Conservation (phyloP, 1,140 invertebrate genomes). For the Arctopsyche grandis region DNA sequence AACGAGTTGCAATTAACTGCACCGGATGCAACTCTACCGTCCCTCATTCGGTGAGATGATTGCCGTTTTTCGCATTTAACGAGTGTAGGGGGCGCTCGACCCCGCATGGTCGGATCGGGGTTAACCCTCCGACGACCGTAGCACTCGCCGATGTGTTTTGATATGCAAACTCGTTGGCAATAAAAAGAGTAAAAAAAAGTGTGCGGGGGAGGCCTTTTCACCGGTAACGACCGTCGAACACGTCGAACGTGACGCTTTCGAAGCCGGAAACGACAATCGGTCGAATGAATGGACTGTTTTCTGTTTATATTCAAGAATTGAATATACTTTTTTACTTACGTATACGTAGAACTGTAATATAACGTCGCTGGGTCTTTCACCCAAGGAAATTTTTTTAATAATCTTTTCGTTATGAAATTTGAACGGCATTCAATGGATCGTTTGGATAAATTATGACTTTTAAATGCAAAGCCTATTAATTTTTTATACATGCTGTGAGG, state of each 20-base stretch:
- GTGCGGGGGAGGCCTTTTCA: background rate
- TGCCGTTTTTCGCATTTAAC: background rate
- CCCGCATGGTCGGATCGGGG: no score
- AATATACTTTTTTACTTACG: no score
- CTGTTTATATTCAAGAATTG: no score
- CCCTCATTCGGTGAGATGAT: background rate
- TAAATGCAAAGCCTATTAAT: slow-evolving; percentile 13
- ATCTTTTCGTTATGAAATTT: background rate
- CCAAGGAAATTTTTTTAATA: no score
- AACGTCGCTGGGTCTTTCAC: no score
- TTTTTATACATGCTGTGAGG: background rate
- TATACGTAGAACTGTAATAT: background rate
- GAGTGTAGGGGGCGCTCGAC: background rate
- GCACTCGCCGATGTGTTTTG: no score
- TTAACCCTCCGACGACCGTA: no score
- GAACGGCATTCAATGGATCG: background rate
- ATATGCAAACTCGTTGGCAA: no score
- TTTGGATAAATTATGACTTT: slow-evolving; percentile 15
- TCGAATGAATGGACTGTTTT: background rate
- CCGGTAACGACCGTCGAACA: background rate
- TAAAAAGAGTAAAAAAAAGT: background rate
- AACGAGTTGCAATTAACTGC: background rate
- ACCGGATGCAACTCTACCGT: background rate
- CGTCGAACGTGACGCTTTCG: no score
- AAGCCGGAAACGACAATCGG: background rate